Percentiles rank a stretch among this genome's conserved stretches.
Conservation (phyloP, 92 coral and sea anemone genomes). For the Zoanthus solanderi region DNA sequence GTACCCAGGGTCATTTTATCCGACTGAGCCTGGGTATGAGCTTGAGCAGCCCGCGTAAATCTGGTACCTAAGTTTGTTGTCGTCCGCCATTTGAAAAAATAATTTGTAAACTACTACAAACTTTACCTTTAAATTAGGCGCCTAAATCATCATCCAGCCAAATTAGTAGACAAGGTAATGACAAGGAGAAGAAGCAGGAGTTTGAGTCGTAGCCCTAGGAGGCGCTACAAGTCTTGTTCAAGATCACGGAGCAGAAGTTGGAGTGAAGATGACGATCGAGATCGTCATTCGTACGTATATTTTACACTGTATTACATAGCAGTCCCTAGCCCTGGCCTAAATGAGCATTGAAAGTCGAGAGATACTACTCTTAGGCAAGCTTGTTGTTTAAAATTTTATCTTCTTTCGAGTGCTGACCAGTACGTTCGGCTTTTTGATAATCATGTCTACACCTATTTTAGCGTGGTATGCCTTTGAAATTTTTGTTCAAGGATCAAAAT, state of each 20-base stretch:
- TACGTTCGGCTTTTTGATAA: too few species aligned
- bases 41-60: background rate
- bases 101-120: background rate
- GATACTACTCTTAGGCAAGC: too few species aligned
- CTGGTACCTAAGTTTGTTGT: slow-evolving; percentile 3
- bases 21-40: too few species aligned
- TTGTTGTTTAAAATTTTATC: too few species aligned
- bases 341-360: too few species aligned
- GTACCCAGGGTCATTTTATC: too few species aligned
- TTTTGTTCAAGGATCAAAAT: too few species aligned
- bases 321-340: too few species aligned
- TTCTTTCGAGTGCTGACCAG: too few species aligned
- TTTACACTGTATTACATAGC: too few species aligned
- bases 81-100: background rate
- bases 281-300: slow-evolving; percentile 45
- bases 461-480: too few species aligned
- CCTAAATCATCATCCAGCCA: background rate
- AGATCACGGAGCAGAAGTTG: slow-evolving; percentile 74
- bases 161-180: slow-evolving; percentile 25
- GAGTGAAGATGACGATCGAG: slow-evolving; percentile 54
- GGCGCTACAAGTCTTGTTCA: slow-evolving; percentile 67
- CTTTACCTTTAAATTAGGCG: background rate
- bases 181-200: slow-evolving; percentile 61
- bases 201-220: slow-evolving; percentile 72
- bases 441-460: too few species aligned